phyloP scores from a whole-genome alignment of 35 echinoderm and acorn worm species.

The Heliocidaris tuberculata region DNA sequence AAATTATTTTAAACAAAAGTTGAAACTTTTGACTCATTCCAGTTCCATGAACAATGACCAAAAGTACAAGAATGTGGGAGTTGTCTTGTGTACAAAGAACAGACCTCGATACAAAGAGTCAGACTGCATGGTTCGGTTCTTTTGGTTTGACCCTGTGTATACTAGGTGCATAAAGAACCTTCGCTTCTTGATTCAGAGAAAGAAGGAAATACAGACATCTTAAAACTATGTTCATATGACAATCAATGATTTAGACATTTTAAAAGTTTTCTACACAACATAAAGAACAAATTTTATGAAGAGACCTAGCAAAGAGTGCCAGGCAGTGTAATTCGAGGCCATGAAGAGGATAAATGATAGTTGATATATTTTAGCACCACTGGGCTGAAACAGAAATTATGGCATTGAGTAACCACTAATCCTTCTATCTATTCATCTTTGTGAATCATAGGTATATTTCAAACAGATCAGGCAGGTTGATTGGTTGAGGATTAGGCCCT shows the following conservation, averaged over 20 bases:
- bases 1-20: not conserved
- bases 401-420: no score
- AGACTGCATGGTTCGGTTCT: not conserved
- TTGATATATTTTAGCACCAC: no score
- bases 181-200: not conserved
- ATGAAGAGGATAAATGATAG: no score
- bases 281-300: not conserved
- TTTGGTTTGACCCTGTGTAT: not conserved
- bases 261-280: not conserved
- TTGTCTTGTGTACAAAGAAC: not conserved
- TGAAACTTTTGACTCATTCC: not conserved
- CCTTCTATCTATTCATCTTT: no score
- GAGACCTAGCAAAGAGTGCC: not conserved
- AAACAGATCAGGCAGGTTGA: no score
- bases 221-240: not conserved
- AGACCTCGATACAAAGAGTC: not conserved
- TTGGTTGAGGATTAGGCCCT: no score
- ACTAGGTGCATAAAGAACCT: not conserved
- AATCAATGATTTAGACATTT: not conserved
- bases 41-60: not conserved
- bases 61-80: not conserved
- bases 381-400: no score
- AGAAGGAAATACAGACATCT: not conserved
- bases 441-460: no score
- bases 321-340: no score